Evolutionary conservation across 2,113 vertebrate genomes (phyloP).

Genomic region (Urocitellus parryii): DNA sequence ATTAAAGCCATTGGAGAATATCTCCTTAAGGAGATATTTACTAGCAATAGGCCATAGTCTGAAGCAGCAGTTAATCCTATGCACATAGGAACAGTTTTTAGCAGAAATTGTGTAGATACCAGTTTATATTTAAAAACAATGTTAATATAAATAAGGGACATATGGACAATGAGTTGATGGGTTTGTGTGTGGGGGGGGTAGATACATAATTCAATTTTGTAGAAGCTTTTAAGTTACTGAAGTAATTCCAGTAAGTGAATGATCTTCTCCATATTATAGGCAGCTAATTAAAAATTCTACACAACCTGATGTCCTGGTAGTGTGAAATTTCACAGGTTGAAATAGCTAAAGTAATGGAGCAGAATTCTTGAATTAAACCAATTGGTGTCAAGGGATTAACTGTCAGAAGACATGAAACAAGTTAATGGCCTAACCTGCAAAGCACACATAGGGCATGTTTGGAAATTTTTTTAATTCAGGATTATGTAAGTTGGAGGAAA

Average conservation of each 20-base stretch:
- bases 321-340: constrained; percentile 62
- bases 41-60: not conserved
- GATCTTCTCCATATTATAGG: constrained; percentile 43
- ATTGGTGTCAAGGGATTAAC: constrained; percentile 52
- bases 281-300: constrained; percentile 64
- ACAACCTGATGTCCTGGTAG: constrained; percentile 22
- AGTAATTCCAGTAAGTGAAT: constrained; percentile 22
- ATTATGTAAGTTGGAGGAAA: constrained; percentile 38
- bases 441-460: not conserved
- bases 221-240: constrained; percentile 46
- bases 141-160: not conserved
- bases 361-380: constrained; percentile 67
- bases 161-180: not conserved
- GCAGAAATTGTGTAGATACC: not conserved
- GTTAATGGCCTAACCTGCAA: constrained; percentile 41
- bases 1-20: constrained; percentile 20
- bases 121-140: constrained; percentile 25
- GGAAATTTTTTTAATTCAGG: constrained; percentile 49
- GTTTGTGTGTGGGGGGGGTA: not conserved
- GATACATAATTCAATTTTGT: constrained; percentile 15
- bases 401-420: constrained; percentile 61
- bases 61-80: constrained; percentile 12
- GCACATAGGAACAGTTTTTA: not conserved
- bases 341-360: constrained; percentile 42
- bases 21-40: not conserved